phyloP scores from a whole-genome alignment of 2,888 invertebrate genomes.

The Hesperia comma region DNA sequence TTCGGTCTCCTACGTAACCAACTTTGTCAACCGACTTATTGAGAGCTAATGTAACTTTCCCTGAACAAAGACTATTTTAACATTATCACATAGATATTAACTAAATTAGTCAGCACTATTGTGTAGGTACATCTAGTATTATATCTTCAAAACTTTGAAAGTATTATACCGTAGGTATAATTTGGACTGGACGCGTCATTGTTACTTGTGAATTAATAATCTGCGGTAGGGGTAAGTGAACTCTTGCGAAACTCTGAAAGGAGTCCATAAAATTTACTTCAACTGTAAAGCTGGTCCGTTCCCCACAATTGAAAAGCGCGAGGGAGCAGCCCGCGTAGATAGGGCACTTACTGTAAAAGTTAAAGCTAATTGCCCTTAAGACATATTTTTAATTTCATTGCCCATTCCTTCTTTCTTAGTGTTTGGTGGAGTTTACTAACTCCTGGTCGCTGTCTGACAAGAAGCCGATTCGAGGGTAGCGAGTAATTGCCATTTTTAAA shows the following conservation, averaged over 20 bases:
- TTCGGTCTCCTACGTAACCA: constrained; percentile 22
- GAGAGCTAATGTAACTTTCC: background rate
- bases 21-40: background rate
- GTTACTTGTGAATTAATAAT: constrained; percentile 28
- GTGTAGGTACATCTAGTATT: too few species aligned
- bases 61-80: too few species aligned
- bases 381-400: constrained; percentile 86
- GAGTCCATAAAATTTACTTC: constrained; percentile 81
- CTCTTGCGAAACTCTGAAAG: constrained; percentile 52
- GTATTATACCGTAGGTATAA: too few species aligned
- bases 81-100: too few species aligned
- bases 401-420: constrained; percentile 79
- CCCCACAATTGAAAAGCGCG: constrained; percentile 82
- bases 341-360: constrained; percentile 84
- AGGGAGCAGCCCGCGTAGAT: constrained; percentile 70
- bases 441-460: constrained; percentile 62
- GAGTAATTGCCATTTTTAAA: constrained; percentile 80
- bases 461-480: constrained; percentile 57
- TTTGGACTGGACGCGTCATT: background rate
- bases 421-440: constrained; percentile 76
- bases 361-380: constrained; percentile 85
- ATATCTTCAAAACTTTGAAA: too few species aligned
- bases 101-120: too few species aligned
- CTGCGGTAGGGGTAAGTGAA: constrained; percentile 54
- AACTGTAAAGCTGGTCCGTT: constrained; percentile 68